phyloP scores from a whole-genome alignment of 2,113 vertebrate species.

The Hippocampus comes region DNA sequence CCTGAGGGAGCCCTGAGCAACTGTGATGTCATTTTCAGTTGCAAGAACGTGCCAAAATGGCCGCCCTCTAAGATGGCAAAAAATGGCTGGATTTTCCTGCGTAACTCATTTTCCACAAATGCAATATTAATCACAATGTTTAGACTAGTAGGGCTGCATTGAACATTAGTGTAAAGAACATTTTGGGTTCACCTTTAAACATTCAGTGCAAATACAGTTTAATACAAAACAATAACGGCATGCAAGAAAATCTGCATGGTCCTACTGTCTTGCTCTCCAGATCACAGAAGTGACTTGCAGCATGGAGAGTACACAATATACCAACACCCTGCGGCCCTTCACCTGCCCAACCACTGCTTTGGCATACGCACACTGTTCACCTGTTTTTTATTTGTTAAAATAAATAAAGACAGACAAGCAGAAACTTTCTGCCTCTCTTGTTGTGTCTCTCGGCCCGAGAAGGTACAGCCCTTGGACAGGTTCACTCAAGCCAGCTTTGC shows the following conservation, averaged over 20 bases:
- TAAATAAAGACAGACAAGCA: not conserved
- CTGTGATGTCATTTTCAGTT: too few species aligned
- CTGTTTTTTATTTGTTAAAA: not conserved
- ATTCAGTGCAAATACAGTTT: not conserved
- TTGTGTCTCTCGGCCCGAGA: conserved; percentile 15
- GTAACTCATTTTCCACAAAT: too few species aligned
- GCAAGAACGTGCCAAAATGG: too few species aligned
- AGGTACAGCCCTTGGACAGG: not conserved
- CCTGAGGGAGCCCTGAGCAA: too few species aligned
- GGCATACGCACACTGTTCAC: not conserved
- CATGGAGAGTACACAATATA: not conserved
- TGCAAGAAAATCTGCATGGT: not conserved
- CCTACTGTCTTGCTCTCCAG: not conserved
- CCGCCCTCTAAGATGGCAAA: too few species aligned
- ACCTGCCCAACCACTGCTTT: not conserved
- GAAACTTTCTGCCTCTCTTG: not conserved
- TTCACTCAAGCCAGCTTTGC: not conserved
- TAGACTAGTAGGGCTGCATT: too few species aligned
- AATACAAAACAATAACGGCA: not conserved
- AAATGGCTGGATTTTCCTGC: too few species aligned
- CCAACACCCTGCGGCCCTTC: not conserved
- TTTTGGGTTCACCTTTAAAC: too few species aligned
- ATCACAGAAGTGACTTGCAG: not conserved
- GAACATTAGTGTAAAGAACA: too few species aligned
- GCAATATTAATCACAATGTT: too few species aligned